Evolutionary conservation across 2,888 invertebrate genomes (phyloP), one percentile per base, ranked within the genome.

Genomic region (Phorcus lineatus): DNA sequence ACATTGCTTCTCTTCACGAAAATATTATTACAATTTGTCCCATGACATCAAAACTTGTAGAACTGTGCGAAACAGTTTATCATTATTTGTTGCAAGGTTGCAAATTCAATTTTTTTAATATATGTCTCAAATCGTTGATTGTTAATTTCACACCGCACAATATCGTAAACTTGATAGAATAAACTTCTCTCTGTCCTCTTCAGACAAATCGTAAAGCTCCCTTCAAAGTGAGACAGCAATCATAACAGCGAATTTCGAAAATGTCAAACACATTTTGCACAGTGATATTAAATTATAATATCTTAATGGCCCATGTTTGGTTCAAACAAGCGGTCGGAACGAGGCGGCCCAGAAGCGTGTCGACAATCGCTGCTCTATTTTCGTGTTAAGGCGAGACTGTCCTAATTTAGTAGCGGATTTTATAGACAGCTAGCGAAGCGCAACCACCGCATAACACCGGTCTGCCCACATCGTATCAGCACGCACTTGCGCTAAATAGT

Each of bases 401-500:
- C 19, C 19, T 70, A 17, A 40, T 70, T 70, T 70, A 70, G 28
- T 36, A 36, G 31, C 19, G 70, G 70, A 40, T 70, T 47, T 31
- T 31, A 70, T 70, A 70, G 40, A 19, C 31, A 19, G 19, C 40
- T 70, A 70, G 70, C 70, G 40, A 40, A 36, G 31, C 40, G 19
- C 31, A 36, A 31, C 36, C 31, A 70, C 40, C 28, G 24, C 40
- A 70, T 17, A 70, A 36, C 70, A 40, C 70, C n/a, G 36, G 70
- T 40, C 40, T 31, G 16, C 70, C 70, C 40, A 62, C 28, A 70
- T 70, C 70, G 24, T 40, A 70, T 70, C 70, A 70, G 19, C 70
- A 70, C 47, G 70, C 28, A 70, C 36, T 17, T 70, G 31, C 40
- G 31, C 70, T 70, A 40, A 70, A 70, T 70, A 70, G 70, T 70